Percentiles rank a stretch among this genome's conserved stretches.
Evolutionary conservation across 1,140 invertebrate species (phyloP).

Genomic region (Drosophila littoralis): DNA sequence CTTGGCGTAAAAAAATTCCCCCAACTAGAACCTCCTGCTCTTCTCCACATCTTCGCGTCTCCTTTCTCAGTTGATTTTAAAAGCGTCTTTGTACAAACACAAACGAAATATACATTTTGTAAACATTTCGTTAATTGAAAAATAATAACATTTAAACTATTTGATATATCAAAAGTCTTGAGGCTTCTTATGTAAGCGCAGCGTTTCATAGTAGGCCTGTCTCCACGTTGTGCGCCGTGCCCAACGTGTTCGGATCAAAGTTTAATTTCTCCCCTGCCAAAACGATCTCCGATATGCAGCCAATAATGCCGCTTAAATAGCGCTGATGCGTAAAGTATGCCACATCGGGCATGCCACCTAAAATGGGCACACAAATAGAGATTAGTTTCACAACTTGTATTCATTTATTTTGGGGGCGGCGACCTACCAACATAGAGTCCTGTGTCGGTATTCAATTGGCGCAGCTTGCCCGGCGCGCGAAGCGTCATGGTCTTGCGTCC

Average conservation of each 20-base stretch:
- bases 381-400: background rate
- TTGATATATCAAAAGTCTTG: conserved; percentile 77
- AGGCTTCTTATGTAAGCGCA: conserved; percentile 62
- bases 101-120: conserved; percentile 59
- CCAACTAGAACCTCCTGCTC: conserved; percentile 12
- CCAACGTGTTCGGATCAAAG: conserved; percentile 82
- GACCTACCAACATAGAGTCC: conserved; percentile 92
- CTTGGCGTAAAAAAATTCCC: conserved; percentile 73
- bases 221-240: conserved; percentile 82
- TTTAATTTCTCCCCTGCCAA: conserved; percentile 89
- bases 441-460: conserved; percentile 93
- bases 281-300: conserved; percentile 92
- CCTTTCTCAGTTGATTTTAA: conserved; percentile 54
- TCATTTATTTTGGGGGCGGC: no score
- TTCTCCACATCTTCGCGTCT: conserved; percentile 20
- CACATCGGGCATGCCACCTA: conserved; percentile 91
- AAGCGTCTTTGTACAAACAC: conserved; percentile 80
- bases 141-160: conserved; percentile 74
- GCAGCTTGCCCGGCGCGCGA: conserved; percentile 92
- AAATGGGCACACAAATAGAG: conserved; percentile 53
- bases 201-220: conserved; percentile 83
- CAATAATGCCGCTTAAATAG: conserved; percentile 90
- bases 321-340: conserved; percentile 87
- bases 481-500: conserved; percentile 90
- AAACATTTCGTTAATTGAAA: conserved; percentile 43